Conservation (phyloP, 1,140 invertebrate species). For the Leptinotarsa lineolata region DNA sequence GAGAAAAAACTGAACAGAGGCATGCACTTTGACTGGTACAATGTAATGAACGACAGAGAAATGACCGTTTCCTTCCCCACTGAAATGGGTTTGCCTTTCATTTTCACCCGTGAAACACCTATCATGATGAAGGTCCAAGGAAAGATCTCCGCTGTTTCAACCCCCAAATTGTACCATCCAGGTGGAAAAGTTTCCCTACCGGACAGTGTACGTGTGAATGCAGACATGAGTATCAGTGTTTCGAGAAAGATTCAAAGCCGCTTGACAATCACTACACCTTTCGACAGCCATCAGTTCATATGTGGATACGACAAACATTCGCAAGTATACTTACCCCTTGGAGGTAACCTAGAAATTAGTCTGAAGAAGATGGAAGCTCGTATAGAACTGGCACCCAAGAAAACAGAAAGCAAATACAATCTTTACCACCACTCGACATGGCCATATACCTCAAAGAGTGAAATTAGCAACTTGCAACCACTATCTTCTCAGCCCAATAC, state of each 20-base stretch:
- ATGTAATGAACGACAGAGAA: slow-evolving; percentile 59
- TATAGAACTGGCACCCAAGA: slow-evolving; percentile 54
- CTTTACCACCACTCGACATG: slow-evolving; percentile 62
- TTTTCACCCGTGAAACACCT: slow-evolving; percentile 63
- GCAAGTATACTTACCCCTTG: slow-evolving; percentile 62
- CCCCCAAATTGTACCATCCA: slow-evolving; percentile 48
- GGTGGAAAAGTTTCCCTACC: slow-evolving; percentile 42
- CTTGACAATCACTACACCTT: slow-evolving; percentile 68
- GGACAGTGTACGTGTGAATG: slow-evolving; percentile 52
- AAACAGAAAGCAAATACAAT: slow-evolving; percentile 56
- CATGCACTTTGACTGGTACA: slow-evolving; percentile 61
- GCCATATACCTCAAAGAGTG: slow-evolving; percentile 64
- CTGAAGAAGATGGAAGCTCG: slow-evolving; percentile 55
- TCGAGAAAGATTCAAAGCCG: slow-evolving; percentile 61
- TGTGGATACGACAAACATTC: slow-evolving; percentile 65
- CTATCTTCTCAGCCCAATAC: slow-evolving; percentile 31
- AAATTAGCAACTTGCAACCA: slow-evolving; percentile 60
- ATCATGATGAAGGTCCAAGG: slow-evolving; percentile 57
- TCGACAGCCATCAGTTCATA: slow-evolving; percentile 62
- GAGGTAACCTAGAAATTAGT: slow-evolving; percentile 56
- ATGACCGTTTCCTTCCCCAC: slow-evolving; percentile 67
- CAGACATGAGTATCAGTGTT: slow-evolving; percentile 58
- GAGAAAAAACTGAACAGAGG: slow-evolving; percentile 57
- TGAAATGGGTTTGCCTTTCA: slow-evolving; percentile 68
- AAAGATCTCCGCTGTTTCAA: slow-evolving; percentile 55